A percentile compares a stretch with the other conserved stretches of the same genome.
These are phyloP conservation scores for Picus viridis DNA, from an alignment of 2,797 vertebrate genomes.

Conservation along the genomic window DNA sequence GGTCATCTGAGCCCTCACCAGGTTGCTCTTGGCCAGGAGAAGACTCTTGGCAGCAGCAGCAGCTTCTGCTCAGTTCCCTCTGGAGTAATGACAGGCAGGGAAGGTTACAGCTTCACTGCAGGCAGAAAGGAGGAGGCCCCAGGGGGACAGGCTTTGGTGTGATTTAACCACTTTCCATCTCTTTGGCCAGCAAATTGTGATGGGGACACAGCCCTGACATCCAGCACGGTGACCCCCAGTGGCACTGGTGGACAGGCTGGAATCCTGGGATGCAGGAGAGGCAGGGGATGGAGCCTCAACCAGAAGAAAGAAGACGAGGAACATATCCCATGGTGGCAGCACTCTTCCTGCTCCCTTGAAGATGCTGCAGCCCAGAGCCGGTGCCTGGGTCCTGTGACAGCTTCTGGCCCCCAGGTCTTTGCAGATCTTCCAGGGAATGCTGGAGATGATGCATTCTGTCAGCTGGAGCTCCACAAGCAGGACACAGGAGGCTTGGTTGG, in stretches of 20 bases:
- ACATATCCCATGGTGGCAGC: fast-evolving
- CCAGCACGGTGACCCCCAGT: background rate
- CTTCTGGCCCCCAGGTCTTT: background rate
- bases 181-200: too few species aligned
- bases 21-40: too few species aligned
- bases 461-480: background rate
- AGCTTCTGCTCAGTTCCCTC: too few species aligned
- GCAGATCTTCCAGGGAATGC: background rate
- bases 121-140: background rate
- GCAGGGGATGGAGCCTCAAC: background rate
- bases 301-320: background rate
- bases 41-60: too few species aligned
- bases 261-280: background rate
- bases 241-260: background rate
- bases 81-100: background rate
- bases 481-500: background rate
- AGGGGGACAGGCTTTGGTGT: background rate
- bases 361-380: background rate
- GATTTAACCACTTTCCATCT: background rate
- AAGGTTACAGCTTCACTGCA: background rate
- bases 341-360: background rate
- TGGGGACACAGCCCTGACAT: background rate
- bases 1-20: too few species aligned
- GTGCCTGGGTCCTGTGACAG: background rate
- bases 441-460: fast-evolving